These are phyloP conservation scores for Drosophila watanabei DNA, from an alignment of 1,140 invertebrate species.

Conservation along the genomic window DNA sequence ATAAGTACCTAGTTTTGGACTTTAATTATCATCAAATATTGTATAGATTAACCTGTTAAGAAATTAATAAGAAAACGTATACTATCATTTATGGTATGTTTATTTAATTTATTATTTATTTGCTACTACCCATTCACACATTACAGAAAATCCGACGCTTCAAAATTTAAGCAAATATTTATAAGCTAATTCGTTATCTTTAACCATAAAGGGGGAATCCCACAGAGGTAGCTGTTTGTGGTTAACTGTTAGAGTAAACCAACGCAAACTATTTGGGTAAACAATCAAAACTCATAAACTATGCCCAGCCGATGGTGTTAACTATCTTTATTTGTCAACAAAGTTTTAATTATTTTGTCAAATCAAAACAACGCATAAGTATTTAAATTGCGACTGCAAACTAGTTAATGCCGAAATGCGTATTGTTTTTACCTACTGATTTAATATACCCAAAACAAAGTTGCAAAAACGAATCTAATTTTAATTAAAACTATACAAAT, in stretches of 20 bases:
- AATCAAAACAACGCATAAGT: conserved; percentile 8
- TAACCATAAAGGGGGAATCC: not conserved
- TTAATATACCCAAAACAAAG: not conserved
- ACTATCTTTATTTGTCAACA: conserved; percentile 1
- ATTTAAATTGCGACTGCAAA: not conserved
- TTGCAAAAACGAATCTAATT: too few relatives aligned
- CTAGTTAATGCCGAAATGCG: not conserved
- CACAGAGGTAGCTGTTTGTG: not conserved
- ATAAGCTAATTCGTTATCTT: not conserved
- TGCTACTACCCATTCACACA: not conserved
- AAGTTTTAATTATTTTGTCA: not conserved
- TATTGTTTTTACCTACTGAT: not conserved
- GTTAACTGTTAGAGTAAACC: not conserved
- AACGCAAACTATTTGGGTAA: not conserved
- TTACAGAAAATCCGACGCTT: not conserved
- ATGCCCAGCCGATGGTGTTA: not conserved
- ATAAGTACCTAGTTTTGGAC: too few relatives aligned
- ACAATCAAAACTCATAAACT: not conserved
- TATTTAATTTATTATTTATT: conserved; percentile 4
- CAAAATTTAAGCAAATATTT: not conserved
- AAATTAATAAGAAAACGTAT: not conserved
- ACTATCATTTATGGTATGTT: not conserved
- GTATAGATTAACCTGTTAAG: too few relatives aligned
- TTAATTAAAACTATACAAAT: too few relatives aligned
- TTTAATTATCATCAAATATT: too few relatives aligned